Conservation (phyloP, 2,888 invertebrate species). For the Cylindroiulus punctatus region DNA sequence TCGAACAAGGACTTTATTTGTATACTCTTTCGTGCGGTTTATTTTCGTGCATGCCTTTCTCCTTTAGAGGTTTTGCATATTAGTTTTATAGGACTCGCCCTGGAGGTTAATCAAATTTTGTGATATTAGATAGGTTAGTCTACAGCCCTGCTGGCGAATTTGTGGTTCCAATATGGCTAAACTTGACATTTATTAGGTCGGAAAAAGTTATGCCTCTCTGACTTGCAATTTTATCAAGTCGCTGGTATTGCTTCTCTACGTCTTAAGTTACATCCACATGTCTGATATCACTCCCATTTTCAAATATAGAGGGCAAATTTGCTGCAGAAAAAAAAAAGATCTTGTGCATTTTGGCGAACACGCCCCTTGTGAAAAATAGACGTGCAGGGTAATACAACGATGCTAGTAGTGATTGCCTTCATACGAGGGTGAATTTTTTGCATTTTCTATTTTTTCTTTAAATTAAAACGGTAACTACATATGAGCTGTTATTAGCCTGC, state of each 20-base stretch:
- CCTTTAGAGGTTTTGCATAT: not conserved
- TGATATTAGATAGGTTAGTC: constrained; percentile 2
- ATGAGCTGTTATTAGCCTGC: not conserved
- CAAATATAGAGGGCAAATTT: not conserved
- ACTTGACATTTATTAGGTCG: constrained; percentile 38
- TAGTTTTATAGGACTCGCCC: not conserved
- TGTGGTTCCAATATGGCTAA: not conserved
- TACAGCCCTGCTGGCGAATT: not conserved
- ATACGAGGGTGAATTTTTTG: not conserved
- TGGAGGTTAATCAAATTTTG: not conserved
- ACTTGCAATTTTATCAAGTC: constrained; percentile 19
- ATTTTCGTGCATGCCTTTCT: constrained; percentile 6
- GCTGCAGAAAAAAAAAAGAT: not conserved
- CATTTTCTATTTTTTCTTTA: not conserved
- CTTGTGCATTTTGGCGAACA: not conserved
- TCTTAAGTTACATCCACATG: not conserved
- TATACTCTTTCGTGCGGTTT: not conserved
- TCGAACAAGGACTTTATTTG: not conserved
- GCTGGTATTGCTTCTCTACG: not conserved
- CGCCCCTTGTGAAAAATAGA: not conserved
- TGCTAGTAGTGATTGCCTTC: not conserved
- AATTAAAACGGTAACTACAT: too few relatives aligned
- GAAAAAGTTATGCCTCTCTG: not conserved
- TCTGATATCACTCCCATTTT: constrained; percentile 8
- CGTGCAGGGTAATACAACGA: not conserved